Conservation (phyloP, 2,888 invertebrate species). For the Mactromeris polynyma region DNA sequence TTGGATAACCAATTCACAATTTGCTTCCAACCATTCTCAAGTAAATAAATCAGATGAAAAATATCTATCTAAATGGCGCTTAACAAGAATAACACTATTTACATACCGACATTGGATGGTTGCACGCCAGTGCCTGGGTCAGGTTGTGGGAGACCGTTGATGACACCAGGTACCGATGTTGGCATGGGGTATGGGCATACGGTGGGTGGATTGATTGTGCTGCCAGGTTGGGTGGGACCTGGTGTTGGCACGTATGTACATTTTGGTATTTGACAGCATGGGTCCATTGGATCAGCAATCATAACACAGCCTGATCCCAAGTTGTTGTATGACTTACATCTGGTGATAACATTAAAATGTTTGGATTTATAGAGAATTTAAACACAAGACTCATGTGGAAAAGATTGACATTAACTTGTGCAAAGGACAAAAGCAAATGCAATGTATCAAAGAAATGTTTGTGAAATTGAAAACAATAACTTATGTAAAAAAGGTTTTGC, state of each 20-base stretch:
- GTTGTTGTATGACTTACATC: constrained; percentile 78
- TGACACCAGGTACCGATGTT: constrained; percentile 71
- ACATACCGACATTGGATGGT: constrained; percentile 69
- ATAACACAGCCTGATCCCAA: constrained; percentile 74
- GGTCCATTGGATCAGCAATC: constrained; percentile 73
- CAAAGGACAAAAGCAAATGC: too few species aligned
- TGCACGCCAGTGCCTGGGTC: constrained; percentile 70
- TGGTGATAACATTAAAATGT: constrained; percentile 28
- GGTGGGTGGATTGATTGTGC: constrained; percentile 62
- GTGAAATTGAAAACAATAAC: too few species aligned
- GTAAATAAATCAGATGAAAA: too few species aligned
- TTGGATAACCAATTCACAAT: too few species aligned
- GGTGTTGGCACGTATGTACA: constrained; percentile 75
- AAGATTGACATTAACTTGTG: too few species aligned
- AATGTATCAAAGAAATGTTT: too few species aligned
- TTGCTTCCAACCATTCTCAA: too few species aligned
- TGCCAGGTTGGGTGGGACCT: constrained; percentile 64
- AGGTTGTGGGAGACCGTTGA: constrained; percentile 72
- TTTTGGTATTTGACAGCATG: constrained; percentile 76
- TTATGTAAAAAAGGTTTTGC: too few species aligned
- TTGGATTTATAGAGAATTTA: too few species aligned
- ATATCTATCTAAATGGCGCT: too few species aligned
- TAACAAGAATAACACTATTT: background rate
- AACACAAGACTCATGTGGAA: too few species aligned
- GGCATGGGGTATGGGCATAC: constrained; percentile 72